Conservation (phyloP, 2,797 vertebrate species). For the Rhynchotus rufescens region DNA sequence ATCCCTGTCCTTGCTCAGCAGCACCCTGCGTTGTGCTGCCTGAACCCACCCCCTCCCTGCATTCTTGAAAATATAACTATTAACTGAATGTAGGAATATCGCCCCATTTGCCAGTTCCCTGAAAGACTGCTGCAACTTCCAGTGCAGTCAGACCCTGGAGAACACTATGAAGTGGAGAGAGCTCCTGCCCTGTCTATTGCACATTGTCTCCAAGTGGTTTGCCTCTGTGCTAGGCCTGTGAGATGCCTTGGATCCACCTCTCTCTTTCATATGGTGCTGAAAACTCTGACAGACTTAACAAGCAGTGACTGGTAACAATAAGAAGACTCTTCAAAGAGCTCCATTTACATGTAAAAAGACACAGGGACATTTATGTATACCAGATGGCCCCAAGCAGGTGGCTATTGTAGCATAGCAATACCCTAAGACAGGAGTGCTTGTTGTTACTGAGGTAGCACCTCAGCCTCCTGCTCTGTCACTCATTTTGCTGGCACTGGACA, state of each 20-base stretch:
- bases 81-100: not conserved
- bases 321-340: constrained; percentile 27
- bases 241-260: not conserved
- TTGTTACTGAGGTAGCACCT: constrained; percentile 18
- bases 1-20: not conserved
- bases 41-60: not conserved
- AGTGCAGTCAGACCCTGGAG: not conserved
- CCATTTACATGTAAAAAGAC: constrained; percentile 28
- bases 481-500: constrained; percentile 24
- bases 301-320: constrained; percentile 10
- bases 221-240: not conserved
- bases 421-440: not conserved
- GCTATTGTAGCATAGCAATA: not conserved
- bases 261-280: not conserved
- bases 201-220: rapidly evolving
- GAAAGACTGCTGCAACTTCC: not conserved
- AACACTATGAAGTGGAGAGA: rapidly evolving
- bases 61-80: rapidly evolving
- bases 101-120: not conserved
- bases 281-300: not conserved
- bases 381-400: constrained; percentile 52
- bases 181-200: not conserved
- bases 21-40: not conserved
- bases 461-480: not conserved
- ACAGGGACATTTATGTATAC: not conserved